Conservation (phyloP, 1,140 invertebrate species). For the Meloidogyne floridensis region DNA sequence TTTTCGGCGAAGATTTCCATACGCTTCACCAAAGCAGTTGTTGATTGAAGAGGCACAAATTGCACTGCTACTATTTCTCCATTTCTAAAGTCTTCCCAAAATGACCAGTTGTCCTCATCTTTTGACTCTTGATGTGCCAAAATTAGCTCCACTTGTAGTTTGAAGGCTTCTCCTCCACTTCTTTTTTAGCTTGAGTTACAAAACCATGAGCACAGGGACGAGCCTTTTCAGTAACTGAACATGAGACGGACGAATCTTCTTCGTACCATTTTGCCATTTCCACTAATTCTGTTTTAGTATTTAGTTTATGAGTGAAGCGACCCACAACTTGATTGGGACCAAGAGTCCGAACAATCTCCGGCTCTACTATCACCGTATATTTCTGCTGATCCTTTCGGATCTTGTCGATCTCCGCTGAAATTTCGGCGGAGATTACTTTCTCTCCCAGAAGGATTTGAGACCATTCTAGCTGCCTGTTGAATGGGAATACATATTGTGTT, state of each 20-base stretch:
- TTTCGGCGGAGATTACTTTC: neutral
- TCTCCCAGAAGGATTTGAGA: neutral
- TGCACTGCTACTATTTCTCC: neutral
- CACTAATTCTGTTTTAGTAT: neutral
- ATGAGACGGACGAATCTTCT: conserved; percentile 6
- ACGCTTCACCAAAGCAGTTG: neutral
- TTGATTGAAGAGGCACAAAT: neutral
- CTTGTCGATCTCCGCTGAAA: neutral
- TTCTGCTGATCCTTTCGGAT: neutral
- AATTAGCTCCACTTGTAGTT: neutral
- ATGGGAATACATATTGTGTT: neutral
- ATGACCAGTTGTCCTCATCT: neutral
- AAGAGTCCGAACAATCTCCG: neutral
- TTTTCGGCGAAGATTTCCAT: neutral
- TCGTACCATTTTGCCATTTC: conserved; percentile 12
- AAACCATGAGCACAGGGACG: neutral
- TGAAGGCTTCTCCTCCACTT: too few relatives aligned
- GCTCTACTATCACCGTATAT: neutral
- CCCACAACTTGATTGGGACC: neutral
- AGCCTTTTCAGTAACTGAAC: neutral
- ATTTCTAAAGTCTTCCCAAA: neutral
- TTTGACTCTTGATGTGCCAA: neutral
- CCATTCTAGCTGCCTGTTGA: neutral
- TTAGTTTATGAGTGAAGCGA: neutral
- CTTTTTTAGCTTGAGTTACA: neutral